Evolutionary conservation across 2,888 invertebrate genomes (phyloP), one percentile per base, ranked within the genome.

Genomic region (Girardia tigrina): DNA sequence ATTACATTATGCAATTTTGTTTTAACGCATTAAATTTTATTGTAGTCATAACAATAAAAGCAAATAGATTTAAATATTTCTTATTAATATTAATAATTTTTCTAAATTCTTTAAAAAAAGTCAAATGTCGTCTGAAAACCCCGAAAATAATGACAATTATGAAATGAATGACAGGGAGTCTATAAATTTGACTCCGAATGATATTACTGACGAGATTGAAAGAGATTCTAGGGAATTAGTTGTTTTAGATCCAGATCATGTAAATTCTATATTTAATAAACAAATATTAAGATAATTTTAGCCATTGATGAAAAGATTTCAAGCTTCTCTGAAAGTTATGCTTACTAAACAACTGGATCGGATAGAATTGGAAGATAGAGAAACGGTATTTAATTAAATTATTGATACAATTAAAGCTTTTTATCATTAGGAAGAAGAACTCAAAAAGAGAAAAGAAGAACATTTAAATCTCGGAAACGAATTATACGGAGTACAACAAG

Each of bases 241-340:
- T 16, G 84, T 84, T 16, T 80, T 84, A 29, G 84, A 84, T 77
- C 84, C 84, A 8, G 82, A 84, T 73, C 84, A 84, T 81, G 83
- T 83, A 79, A 80, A 82, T 78, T 6, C 0, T 42, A 28, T 74
- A 27, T 28, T 42, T 77, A 26, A 70, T 14, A 14, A 42, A 42
- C 12, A 12, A 14, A 23, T 14, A 27, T 26, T 56, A 23, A 56
- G 4, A 72, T 36, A 72, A 27, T 80, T 81, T 69, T 79, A 84
- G 82, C 84, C 84, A 1, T 78, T 84, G 79, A 84, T 85, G 84
- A 80, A 79, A 79, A 79, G 83, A 72, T 85, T 84, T 80, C 84
- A 85, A 80, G 79, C 79, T 75, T 82, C 83, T 2, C 78, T 84
- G 77, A 82, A 81, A 78, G 78, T 79, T n/a, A 82, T 83, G 76